These are phyloP conservation scores for Boulengerochromis microlepis DNA, from an alignment of 2,113 vertebrate genomes.

Conservation along the genomic window DNA sequence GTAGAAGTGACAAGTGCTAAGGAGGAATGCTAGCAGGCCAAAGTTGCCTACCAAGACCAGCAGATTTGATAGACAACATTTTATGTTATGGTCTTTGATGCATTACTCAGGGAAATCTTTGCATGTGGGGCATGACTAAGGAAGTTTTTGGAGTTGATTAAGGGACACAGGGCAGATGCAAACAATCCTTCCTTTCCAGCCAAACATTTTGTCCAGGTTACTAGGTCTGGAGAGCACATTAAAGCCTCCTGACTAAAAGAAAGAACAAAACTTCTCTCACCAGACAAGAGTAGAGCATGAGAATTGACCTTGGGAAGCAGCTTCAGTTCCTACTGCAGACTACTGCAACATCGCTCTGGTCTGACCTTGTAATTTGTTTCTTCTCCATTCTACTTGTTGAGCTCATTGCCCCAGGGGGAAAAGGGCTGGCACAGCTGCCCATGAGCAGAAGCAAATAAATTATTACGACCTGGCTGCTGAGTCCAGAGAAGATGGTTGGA, in stretches of 20 bases:
- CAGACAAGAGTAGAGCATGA: neutral
- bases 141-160: neutral
- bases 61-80: neutral
- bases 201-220: rapidly evolving
- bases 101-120: neutral
- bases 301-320: neutral
- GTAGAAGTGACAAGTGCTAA: neutral
- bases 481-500: neutral
- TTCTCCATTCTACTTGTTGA: neutral
- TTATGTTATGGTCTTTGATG: neutral
- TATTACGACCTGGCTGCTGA: neutral
- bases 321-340: neutral
- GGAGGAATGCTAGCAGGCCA: neutral
- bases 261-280: neutral
- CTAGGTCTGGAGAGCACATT: neutral
- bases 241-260: neutral
- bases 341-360: neutral
- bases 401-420: neutral
- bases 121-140: neutral
- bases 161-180: neutral
- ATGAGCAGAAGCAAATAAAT: neutral
- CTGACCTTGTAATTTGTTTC: neutral
- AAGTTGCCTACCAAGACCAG: neutral
- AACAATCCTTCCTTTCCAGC: neutral
- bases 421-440: neutral